Percentiles rank a stretch among this genome's conserved stretches.
Evolutionary conservation across 2,113 vertebrate genomes (phyloP).

Genomic region (Rhodinocichla rosea): DNA sequence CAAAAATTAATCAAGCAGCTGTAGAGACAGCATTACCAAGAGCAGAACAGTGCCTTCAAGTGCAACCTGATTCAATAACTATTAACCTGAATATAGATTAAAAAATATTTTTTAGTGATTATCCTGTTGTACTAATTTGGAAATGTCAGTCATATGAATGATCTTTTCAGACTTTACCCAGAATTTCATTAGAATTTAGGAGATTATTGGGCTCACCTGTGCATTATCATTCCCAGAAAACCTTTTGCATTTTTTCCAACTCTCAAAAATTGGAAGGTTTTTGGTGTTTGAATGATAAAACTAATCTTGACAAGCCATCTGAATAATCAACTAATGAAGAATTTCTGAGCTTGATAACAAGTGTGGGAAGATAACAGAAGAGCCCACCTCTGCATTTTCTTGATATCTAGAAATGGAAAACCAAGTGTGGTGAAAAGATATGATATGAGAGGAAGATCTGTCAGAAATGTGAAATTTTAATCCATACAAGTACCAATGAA

Average conservation of each 20-base stretch:
- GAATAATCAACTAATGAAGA: conserved; percentile 30
- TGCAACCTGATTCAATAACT: neutral
- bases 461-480: conserved; percentile 32
- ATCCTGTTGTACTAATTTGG: neutral
- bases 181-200: neutral
- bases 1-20: neutral
- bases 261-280: neutral
- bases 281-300: neutral
- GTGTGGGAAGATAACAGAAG: conserved; percentile 27
- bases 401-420: conserved; percentile 30
- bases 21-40: neutral
- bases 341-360: conserved; percentile 39
- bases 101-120: neutral
- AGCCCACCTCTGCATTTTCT: conserved; percentile 8
- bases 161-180: neutral
- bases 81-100: neutral
- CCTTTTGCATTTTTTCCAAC: neutral
- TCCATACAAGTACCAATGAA: conserved; percentile 2
- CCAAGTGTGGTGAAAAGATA: neutral
- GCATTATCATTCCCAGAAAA: neutral
- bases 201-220: neutral
- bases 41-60: neutral
- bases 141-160: neutral
- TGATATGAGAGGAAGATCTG: neutral
- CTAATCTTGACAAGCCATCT: conserved; percentile 38